Percentiles rank a stretch among this genome's conserved stretches.
phyloP scores from a whole-genome alignment of 2,888 invertebrate genomes.

The Parelbella ahira region DNA sequence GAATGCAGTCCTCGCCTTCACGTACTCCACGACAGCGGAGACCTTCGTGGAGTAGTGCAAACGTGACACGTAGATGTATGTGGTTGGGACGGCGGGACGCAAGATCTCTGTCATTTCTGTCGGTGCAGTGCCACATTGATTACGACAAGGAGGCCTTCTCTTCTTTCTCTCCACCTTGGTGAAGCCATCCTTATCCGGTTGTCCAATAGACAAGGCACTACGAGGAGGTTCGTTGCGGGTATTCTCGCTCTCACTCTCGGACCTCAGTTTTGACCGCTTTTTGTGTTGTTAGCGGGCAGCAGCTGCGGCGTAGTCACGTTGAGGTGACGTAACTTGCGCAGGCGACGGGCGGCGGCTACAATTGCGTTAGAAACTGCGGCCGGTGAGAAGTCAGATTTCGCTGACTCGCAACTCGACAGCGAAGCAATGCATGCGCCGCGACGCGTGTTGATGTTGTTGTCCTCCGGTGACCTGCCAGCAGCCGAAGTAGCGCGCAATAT shows the following conservation, averaged over 20 bases:
- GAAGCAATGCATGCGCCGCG: background rate
- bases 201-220: background rate
- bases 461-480: too few relatives aligned
- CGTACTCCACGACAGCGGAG: too few relatives aligned
- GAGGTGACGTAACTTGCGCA: too few relatives aligned
- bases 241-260: too few relatives aligned
- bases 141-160: constrained; percentile 14
- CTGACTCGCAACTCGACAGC: too few relatives aligned
- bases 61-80: constrained; percentile 24
- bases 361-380: background rate
- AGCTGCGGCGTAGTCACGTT: constrained; percentile 20
- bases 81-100: background rate
- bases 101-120: background rate
- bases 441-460: too few relatives aligned
- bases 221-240: background rate
- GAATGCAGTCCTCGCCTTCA: too few relatives aligned
- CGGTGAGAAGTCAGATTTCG: background rate
- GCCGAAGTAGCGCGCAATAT: too few relatives aligned
- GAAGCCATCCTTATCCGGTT: background rate
- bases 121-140: constrained; percentile 2
- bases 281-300: background rate
- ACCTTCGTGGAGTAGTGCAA: constrained; percentile 37
- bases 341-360: background rate
- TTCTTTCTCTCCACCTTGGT: background rate
- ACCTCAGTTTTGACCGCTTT: background rate